A percentile compares a stretch with the other conserved stretches of the same genome.
These are phyloP conservation scores for Caenorhabditis remanei DNA, from an alignment of 1,140 invertebrate genomes.

Conservation along the genomic window DNA sequence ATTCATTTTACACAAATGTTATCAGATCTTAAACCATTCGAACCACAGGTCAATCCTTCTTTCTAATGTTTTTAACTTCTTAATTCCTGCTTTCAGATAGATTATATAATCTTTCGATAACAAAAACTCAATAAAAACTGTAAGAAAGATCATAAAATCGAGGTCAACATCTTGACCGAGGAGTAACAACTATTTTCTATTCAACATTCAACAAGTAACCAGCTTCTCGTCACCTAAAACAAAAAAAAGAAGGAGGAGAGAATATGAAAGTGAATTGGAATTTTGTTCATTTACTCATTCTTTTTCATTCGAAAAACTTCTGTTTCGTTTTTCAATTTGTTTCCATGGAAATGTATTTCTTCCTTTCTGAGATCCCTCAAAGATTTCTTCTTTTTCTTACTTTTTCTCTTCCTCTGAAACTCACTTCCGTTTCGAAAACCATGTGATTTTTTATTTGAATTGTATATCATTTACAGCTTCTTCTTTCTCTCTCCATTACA, in stretches of 20 bases:
- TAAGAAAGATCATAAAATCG: constrained; percentile 5
- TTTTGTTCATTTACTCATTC: not conserved
- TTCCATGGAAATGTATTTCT: not conserved
- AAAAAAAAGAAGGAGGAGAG: not conserved
- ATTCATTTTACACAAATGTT: not conserved
- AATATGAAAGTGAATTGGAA: constrained; percentile 25
- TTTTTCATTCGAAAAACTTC: not conserved
- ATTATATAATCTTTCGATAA: not conserved
- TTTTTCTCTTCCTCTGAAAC: not conserved
- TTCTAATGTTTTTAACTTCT: too few species aligned
- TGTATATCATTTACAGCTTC: constrained; percentile 24
- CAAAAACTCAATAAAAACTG: not conserved
- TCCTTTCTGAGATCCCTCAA: not conserved
- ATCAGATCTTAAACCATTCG: not conserved
- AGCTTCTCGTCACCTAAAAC: not conserved
- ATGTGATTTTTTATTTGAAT: not conserved
- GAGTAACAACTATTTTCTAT: not conserved
- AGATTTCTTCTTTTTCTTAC: not conserved
- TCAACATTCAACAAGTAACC: not conserved
- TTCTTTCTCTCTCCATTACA: not conserved
- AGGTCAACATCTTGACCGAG: constrained; percentile 17
- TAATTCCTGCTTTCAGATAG: not conserved
- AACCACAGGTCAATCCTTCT: not conserved
- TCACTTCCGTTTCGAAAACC: not conserved
- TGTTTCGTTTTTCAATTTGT: not conserved